These are phyloP conservation scores for Psilanteris sp. DNA, from an alignment of 1,140 invertebrate species.

Conservation along the genomic window DNA sequence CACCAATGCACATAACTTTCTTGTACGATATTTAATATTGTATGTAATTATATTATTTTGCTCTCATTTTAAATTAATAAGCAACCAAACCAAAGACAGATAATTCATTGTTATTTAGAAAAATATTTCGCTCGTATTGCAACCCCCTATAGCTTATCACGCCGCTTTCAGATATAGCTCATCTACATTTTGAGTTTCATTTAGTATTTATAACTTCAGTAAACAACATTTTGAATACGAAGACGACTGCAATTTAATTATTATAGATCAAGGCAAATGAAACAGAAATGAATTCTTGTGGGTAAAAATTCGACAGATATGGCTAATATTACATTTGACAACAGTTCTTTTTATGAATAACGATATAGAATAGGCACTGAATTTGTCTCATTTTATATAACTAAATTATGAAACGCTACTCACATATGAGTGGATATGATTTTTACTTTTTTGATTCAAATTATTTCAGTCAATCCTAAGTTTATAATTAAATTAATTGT, in stretches of 20 bases:
- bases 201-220: background rate
- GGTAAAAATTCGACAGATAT: conserved; percentile 38
- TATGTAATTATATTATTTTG: too few relatives aligned
- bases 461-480: too few relatives aligned
- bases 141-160: background rate
- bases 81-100: background rate
- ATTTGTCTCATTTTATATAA: conserved; percentile 60
- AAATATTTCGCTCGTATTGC: conserved; percentile 6
- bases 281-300: conserved; percentile 17
- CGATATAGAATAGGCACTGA: conserved; percentile 25
- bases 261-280: too few relatives aligned
- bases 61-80: too few relatives aligned
- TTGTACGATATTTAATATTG: too few relatives aligned
- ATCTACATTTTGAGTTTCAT: conserved; percentile 16
- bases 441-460: background rate
- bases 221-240: conserved; percentile 1
- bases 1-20: too few relatives aligned
- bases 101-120: background rate
- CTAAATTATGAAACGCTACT: background rate
- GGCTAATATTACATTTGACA: conserved; percentile 25
- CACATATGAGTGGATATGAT: background rate
- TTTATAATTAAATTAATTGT: too few relatives aligned
- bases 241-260: conserved; percentile 1
- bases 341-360: conserved; percentile 33
- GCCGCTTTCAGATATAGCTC: conserved; percentile 10